Evolutionary conservation across 2,113 vertebrate species (phyloP).

Genomic region (Merops nubicus): DNA sequence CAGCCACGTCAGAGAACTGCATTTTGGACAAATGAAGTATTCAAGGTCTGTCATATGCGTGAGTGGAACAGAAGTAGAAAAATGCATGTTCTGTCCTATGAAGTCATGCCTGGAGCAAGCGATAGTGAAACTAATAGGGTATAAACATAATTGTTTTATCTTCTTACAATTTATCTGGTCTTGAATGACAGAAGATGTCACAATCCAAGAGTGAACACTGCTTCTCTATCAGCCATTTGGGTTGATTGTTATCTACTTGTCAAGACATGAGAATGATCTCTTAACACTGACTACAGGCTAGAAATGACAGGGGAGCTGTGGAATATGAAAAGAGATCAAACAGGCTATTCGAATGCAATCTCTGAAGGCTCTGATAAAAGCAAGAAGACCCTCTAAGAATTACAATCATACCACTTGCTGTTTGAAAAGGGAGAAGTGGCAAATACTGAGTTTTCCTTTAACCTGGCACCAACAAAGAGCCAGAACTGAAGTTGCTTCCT

Average conservation of each 20-base stretch:
- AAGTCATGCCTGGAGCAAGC: not conserved
- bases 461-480: not conserved
- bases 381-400: not conserved
- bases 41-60: not conserved
- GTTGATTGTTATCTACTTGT: not conserved
- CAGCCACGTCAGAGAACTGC: not conserved
- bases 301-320: not conserved
- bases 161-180: not conserved
- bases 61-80: not conserved
- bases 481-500: conserved; percentile 17
- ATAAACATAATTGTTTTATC: not conserved
- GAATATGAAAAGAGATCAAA: not conserved
- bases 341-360: not conserved
- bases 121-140: not conserved
- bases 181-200: not conserved
- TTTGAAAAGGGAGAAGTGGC: not conserved
- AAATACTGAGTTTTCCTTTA: not conserved
- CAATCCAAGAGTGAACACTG: not conserved
- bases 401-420: not conserved
- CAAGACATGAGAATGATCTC: not conserved
- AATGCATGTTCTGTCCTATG: not conserved
- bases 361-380: not conserved
- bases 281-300: not conserved
- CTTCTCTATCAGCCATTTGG: not conserved
- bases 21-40: not conserved